A percentile compares a stretch with the other conserved stretches of the same genome.
phyloP scores from a whole-genome alignment of 35 echinoderm and acorn worm species.

The Lytechinus variegatus region DNA sequence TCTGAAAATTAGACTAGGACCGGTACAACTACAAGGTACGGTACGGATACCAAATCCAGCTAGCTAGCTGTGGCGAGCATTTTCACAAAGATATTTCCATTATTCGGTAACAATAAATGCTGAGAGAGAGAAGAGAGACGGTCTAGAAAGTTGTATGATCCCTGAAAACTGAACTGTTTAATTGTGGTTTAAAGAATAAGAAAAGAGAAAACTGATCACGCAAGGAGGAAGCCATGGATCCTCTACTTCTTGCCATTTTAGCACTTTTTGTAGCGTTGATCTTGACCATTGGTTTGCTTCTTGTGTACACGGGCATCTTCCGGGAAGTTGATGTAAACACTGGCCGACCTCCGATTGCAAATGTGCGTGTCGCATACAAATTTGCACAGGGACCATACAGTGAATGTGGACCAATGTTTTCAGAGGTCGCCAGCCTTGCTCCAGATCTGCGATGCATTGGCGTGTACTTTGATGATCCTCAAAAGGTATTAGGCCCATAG shows the following conservation, averaged over 20 bases:
- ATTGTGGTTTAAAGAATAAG: not conserved
- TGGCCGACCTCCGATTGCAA: constrained; percentile 76
- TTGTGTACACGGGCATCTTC: constrained; percentile 81
- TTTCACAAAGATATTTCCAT: not conserved
- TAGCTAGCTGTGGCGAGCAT: not conserved
- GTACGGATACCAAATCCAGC: not conserved
- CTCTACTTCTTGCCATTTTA: constrained; percentile 73
- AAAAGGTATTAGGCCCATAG: constrained; percentile 73
- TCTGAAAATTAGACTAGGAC: not conserved
- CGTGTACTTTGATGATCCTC: constrained; percentile 89
- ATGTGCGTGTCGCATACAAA: constrained; percentile 83
- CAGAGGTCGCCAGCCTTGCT: constrained; percentile 63
- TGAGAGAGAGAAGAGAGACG: not conserved
- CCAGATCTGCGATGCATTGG: constrained; percentile 69
- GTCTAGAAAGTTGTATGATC: not conserved
- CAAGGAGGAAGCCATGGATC: not conserved
- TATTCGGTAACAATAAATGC: not conserved
- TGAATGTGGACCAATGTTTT: constrained; percentile 71
- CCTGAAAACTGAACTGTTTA: not conserved
- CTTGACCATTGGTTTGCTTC: constrained; percentile 63
- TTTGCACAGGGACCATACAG: constrained; percentile 79
- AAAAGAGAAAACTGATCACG: not conserved
- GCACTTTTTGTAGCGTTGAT: constrained; percentile 66
- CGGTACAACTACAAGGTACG: not conserved
- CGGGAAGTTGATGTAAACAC: constrained; percentile 67